These are phyloP conservation scores for Cherax destructor DNA, from an alignment of 1,140 invertebrate species.

Conservation along the genomic window DNA sequence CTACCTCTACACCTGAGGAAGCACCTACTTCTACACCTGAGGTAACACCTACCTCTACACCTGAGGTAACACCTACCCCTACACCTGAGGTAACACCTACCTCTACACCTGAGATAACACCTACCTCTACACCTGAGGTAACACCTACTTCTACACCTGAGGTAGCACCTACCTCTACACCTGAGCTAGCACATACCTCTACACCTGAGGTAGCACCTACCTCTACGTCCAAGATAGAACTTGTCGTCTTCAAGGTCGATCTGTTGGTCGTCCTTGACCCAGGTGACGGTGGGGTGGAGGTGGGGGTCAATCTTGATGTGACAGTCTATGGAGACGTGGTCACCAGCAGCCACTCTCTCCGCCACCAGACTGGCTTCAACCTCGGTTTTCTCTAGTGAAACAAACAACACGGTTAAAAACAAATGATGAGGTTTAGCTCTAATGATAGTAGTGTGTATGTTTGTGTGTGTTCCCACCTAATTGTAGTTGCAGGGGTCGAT, in stretches of 20 bases:
- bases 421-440: neutral
- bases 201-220: neutral
- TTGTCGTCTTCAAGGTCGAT: slow-evolving; percentile 55
- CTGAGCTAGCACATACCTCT: no score
- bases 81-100: no score
- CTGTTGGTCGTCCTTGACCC: slow-evolving; percentile 63
- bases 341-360: slow-evolving; percentile 44
- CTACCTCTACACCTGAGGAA: no score
- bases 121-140: no score
- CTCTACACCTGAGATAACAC: no score
- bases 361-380: slow-evolving; percentile 18
- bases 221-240: slow-evolving; percentile 28
- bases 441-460: no score
- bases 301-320: slow-evolving; percentile 40
- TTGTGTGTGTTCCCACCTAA: no score
- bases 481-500: no score
- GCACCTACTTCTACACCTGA: no score
- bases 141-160: no score
- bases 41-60: slow-evolving; percentile 24
- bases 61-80: slow-evolving; percentile 20
- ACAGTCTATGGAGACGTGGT: slow-evolving; percentile 55
- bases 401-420: neutral
- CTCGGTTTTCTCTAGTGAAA: slow-evolving; percentile 25
- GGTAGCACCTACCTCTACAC: no score
- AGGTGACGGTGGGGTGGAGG: slow-evolving; percentile 46